Evolutionary conservation across 92 coral and sea anemone species (phyloP), one percentile per base, ranked within the genome.

Genomic region (Bergia puertoricense): DNA sequence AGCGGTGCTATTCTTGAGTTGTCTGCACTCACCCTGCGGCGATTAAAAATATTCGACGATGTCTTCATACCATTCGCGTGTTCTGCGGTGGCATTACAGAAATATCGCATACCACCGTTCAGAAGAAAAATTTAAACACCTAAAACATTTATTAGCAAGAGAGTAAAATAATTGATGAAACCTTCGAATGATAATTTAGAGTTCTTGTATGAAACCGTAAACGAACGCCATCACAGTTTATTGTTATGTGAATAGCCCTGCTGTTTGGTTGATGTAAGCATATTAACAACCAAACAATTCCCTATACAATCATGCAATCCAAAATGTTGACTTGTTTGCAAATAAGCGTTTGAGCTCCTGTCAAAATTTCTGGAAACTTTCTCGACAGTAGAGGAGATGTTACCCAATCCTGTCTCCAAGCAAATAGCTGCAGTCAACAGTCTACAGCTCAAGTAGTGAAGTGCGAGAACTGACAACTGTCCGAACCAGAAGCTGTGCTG

Each of bases 261-360:
- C 87, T 84, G 87, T 37, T 84, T 84, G 45, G 79, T 71, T 69
- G 78, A 84, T 84, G 42, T 84, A 84, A 84, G 87, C 87, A 84
- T 71, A 84, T 84, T 69, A 69, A 50, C 42, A 84, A 46, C 78
- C 45, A 71, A 13, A 69, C 23, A 84, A 45, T 23, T 23, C 68
- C 41, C 22, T 78, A 45, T 69, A 10, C 77, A 45, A 69, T 44
- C 68, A 68, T 83, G 86, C 86, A 72, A 83, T 69, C 66, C 79
- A 71, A 84, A 83, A 74, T 45, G 78, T 37, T 71, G 87, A 84
- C 44, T 46, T 46, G 5, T 69, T 48, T 84, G 78, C 65, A 84
- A 83, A 84, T 10, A 23, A 69, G 66, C 57, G 76, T 59, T 67
- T 80, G 72, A 56, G 62, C 72, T 57, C 30, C 37, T 23, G 75